phyloP scores from a whole-genome alignment of 2,888 invertebrate species.

The Sphaerophoria rueppellii region DNA sequence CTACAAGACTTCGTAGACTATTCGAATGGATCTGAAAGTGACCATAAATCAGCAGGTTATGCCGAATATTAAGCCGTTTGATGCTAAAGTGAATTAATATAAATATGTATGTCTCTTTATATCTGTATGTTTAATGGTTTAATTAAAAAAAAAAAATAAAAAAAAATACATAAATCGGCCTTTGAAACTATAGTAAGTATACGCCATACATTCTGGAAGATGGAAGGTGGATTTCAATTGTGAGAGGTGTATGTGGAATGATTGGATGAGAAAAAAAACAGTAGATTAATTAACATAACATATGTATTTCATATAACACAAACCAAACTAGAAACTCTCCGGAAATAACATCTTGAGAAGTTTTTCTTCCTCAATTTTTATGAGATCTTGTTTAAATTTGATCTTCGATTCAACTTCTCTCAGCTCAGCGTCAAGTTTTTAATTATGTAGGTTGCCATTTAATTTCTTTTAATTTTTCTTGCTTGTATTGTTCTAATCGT shows the following conservation, averaged over 20 bases:
- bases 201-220: neutral
- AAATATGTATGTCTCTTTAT: neutral
- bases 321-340: neutral
- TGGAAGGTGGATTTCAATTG: no score
- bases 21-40: neutral
- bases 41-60: neutral
- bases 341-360: neutral
- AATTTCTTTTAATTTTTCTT: slow-evolving; percentile 16
- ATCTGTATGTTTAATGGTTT: no score
- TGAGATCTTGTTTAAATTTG: slow-evolving; percentile 2
- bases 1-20: neutral
- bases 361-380: neutral
- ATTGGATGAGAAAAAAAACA: neutral
- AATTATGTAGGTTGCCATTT: slow-evolving; percentile 9
- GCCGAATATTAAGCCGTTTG: neutral
- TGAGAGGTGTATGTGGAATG: no score
- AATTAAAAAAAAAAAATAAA: no score
- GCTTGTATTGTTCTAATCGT: neutral
- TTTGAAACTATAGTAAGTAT: neutral
- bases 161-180: no score
- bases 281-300: neutral
- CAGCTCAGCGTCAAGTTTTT: neutral
- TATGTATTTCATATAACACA: neutral
- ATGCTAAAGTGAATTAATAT: neutral
- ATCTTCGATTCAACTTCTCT: slow-evolving; percentile 15